These are phyloP conservation scores for Drosophila bipectinata DNA, from an alignment of 1,140 invertebrate species.

Conservation along the genomic window DNA sequence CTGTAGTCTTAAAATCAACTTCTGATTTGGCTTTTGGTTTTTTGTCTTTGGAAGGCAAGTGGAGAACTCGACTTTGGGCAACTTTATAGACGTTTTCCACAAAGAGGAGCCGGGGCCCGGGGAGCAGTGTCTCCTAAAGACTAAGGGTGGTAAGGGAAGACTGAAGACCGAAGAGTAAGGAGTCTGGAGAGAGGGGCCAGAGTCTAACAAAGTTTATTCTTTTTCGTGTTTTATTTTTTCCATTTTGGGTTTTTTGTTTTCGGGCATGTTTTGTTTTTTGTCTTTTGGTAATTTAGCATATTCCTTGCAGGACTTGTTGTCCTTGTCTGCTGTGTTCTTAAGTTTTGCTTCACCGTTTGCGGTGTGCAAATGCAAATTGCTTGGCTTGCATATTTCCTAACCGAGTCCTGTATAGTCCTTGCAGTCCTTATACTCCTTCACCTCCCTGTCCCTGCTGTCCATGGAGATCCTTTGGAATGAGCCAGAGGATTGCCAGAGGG, in stretches of 20 bases:
- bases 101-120: background rate
- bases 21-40: conserved; percentile 12
- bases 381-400: conserved; percentile 68
- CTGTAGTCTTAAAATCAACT: background rate
- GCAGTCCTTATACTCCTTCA: background rate
- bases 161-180: background rate
- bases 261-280: conserved; percentile 57
- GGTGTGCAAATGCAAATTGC: conserved; percentile 81
- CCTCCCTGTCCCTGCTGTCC: background rate
- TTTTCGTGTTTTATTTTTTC: conserved; percentile 6
- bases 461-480: background rate
- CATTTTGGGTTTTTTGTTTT: conserved; percentile 18
- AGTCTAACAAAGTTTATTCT: conserved; percentile 47
- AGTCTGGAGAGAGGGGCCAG: background rate
- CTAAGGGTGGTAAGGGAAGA: background rate
- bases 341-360: conserved; percentile 75
- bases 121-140: background rate
- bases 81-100: conserved; percentile 34
- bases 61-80: conserved; percentile 64
- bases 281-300: conserved; percentile 81
- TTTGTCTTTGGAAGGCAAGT: conserved; percentile 42
- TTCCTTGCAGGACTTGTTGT: conserved; percentile 72
- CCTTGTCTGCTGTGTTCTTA: conserved; percentile 63
- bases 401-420: background rate
- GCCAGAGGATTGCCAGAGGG: background rate